Conservation (phyloP, 2,888 invertebrate genomes). For the Rhimphoctona megacephalus region DNA sequence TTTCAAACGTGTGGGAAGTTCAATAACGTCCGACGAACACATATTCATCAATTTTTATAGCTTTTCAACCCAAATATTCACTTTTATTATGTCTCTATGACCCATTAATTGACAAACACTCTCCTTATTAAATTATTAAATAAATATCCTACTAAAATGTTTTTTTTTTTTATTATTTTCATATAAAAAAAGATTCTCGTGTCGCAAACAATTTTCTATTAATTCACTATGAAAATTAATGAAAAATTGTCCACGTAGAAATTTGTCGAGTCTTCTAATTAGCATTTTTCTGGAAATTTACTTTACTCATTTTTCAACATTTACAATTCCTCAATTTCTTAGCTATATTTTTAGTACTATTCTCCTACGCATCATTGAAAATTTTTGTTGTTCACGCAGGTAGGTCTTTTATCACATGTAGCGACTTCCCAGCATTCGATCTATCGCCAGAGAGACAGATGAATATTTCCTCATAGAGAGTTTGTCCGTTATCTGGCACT, state of each 20-base stretch:
- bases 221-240: background rate
- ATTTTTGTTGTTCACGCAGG: slow-evolving; percentile 9
- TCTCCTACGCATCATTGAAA: background rate
- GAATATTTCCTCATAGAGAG: slow-evolving; percentile 61
- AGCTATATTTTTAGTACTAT: background rate
- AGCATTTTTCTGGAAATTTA: background rate
- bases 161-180: background rate
- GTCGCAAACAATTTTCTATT: background rate
- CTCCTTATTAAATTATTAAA: background rate
- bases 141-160: background rate
- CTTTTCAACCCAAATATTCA: background rate
- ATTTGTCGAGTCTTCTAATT: background rate
- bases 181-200: background rate
- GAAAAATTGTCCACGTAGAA: background rate
- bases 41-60: background rate
- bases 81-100: background rate
- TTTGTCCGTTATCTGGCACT: slow-evolving; percentile 59
- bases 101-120: background rate
- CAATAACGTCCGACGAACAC: background rate
- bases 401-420: background rate
- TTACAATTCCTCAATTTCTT: background rate
- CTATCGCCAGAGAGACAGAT: slow-evolving; percentile 35
- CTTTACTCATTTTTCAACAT: background rate
- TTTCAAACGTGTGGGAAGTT: background rate
- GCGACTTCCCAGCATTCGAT: slow-evolving; percentile 47